phyloP scores from a whole-genome alignment of 2,888 invertebrate species.

The Pyrochroa serraticornis region DNA sequence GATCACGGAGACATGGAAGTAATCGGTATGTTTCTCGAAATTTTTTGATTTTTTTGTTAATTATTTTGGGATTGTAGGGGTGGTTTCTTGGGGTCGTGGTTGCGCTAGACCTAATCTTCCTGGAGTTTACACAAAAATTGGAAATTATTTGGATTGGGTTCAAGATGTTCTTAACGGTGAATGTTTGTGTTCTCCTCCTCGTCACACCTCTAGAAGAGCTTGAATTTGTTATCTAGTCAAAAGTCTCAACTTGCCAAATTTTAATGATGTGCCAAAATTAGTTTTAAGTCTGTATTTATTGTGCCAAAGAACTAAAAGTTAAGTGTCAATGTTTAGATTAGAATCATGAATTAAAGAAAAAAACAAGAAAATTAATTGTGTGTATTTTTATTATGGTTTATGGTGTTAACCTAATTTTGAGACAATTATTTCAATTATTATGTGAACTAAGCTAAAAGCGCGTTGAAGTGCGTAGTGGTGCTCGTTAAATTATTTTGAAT shows the following conservation, averaged over 20 bases:
- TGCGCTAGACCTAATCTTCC: constrained; percentile 71
- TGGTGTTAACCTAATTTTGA: not conserved
- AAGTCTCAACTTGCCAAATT: constrained; percentile 8
- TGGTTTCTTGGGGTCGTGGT: constrained; percentile 79
- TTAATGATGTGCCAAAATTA: constrained; percentile 9
- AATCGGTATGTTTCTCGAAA: constrained; percentile 61
- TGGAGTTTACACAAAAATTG: constrained; percentile 66
- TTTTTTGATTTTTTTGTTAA: constrained; percentile 8
- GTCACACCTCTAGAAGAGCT: constrained; percentile 14
- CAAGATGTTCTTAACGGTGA: constrained; percentile 60
- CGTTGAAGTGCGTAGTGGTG: not conserved
- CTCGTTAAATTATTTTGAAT: not conserved
- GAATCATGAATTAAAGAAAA: not conserved
- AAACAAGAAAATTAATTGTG: not conserved
- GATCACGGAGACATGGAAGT: constrained; percentile 67
- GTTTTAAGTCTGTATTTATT: not conserved
- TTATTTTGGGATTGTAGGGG: constrained; percentile 60
- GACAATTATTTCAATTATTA: constrained; percentile 11
- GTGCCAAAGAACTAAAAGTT: constrained; percentile 15
- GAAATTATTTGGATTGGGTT: constrained; percentile 67
- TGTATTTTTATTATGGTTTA: no score
- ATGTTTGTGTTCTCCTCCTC: constrained; percentile 59
- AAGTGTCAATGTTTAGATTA: not conserved
- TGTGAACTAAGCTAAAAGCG: constrained; percentile 4
- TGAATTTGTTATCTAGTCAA: constrained; percentile 10